Conservation (phyloP, 1,140 invertebrate genomes). For the Aphelinus atriplicis region DNA sequence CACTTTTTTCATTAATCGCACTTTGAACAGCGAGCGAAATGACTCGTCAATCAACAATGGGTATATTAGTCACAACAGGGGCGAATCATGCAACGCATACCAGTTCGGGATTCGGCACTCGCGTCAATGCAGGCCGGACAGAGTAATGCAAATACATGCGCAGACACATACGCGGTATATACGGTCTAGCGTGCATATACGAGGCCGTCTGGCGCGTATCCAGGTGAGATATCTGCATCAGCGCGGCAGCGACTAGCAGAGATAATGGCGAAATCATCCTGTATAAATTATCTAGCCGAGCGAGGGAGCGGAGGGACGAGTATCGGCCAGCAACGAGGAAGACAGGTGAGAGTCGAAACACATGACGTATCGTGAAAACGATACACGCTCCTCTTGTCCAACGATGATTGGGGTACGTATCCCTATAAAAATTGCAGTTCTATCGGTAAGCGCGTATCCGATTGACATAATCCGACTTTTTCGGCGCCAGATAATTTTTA, state of each 20-base stretch:
- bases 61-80: not conserved
- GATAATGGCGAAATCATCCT: slow-evolving; percentile 21
- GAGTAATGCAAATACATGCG: not conserved
- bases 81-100: not conserved
- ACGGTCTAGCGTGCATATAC: not conserved
- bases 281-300: slow-evolving; percentile 14
- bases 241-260: not conserved
- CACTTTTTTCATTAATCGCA: too few relatives aligned
- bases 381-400: too few relatives aligned
- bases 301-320: not conserved
- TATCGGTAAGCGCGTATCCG: too few relatives aligned
- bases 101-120: not conserved
- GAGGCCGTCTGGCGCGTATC: slow-evolving; percentile 13
- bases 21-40: too few relatives aligned
- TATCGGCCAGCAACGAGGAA: not conserved
- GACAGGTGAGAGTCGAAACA: not conserved
- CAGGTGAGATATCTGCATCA: slow-evolving; percentile 25
- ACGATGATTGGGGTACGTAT: too few relatives aligned
- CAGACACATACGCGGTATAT: not conserved
- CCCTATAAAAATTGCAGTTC: too few relatives aligned
- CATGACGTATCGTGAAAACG: not conserved
- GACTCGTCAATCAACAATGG: too few relatives aligned
- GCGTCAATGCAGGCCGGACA: not conserved
- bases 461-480: too few relatives aligned
- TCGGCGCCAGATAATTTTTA: too few relatives aligned